These are phyloP conservation scores for Uloborus diversus DNA, from an alignment of 1,140 invertebrate species.

Conservation along the genomic window DNA sequence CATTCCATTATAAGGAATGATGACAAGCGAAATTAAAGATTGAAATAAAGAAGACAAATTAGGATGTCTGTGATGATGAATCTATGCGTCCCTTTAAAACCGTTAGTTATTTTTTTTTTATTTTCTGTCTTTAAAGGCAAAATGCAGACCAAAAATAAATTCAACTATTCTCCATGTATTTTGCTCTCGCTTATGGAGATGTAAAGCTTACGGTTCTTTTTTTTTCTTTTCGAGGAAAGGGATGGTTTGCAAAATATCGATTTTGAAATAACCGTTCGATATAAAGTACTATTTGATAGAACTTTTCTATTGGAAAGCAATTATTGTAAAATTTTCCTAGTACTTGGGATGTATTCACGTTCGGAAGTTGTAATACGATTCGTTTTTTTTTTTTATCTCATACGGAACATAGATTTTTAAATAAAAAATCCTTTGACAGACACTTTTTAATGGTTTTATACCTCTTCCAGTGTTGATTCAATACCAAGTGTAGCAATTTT, in stretches of 20 bases:
- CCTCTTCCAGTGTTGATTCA: too few species aligned
- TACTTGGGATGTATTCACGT: too few species aligned
- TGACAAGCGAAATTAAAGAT: conserved; percentile 48
- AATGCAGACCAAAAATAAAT: conserved; percentile 34
- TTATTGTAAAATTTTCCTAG: conserved; percentile 19
- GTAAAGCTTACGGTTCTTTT: conserved; percentile 10
- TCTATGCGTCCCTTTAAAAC: conserved; percentile 39
- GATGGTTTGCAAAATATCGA: conserved; percentile 45
- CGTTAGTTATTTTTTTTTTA: conserved; percentile 20
- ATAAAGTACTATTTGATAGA: conserved; percentile 37
- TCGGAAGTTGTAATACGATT: too few species aligned
- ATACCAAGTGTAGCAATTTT: too few species aligned
- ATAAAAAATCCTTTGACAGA: too few species aligned
- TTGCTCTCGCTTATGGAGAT: neutral
- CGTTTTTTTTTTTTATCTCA: too few species aligned
- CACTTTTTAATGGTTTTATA: too few species aligned
- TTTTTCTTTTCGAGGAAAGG: neutral
- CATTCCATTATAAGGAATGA: neutral
- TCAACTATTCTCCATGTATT: conserved; percentile 24
- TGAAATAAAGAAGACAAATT: conserved; percentile 52
- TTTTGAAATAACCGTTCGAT: conserved; percentile 7
- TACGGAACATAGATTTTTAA: too few species aligned
- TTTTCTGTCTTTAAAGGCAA: conserved; percentile 9
- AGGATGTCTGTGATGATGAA: conserved; percentile 42
- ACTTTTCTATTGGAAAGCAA: conserved; percentile 40